phyloP scores from a whole-genome alignment of 2,888 invertebrate species.

The Resseliella maxima region DNA sequence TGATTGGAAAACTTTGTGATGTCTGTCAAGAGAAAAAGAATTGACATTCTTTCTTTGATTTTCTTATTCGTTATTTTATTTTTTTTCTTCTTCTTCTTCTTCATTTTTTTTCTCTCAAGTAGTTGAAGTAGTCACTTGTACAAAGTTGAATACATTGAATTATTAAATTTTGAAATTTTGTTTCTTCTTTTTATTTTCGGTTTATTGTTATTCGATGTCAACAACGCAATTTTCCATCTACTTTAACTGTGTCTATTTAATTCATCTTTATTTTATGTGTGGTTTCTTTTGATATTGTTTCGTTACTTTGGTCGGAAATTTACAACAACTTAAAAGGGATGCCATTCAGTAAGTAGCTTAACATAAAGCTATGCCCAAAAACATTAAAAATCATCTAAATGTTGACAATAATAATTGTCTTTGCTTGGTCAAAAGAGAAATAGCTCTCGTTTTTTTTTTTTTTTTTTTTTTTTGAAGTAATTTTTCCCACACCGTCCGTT shows the following conservation, averaged over 20 bases:
- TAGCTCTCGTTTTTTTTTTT: too few relatives aligned
- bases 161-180: too few relatives aligned
- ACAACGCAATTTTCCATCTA: not conserved
- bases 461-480: too few relatives aligned
- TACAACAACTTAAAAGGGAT: slow-evolving; percentile 73
- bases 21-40: too few relatives aligned
- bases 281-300: not conserved
- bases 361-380: not conserved
- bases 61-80: too few relatives aligned
- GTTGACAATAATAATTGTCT: too few relatives aligned
- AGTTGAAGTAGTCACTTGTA: not conserved
- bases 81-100: too few relatives aligned
- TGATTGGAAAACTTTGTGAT: slow-evolving; percentile 25
- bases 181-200: not conserved
- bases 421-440: too few relatives aligned
- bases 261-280: not conserved
- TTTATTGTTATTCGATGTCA: not conserved
- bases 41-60: not conserved
- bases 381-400: not conserved
- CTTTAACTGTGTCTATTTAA: slow-evolving; percentile 16
- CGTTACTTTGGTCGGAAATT: slow-evolving; percentile 31
- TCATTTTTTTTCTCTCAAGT: not conserved
- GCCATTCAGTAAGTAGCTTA: slow-evolving; percentile 77
- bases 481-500: too few relatives aligned
- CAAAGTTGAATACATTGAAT: not conserved